phyloP scores from a whole-genome alignment of 2,888 invertebrate species.

The Leucozona laternaria region DNA sequence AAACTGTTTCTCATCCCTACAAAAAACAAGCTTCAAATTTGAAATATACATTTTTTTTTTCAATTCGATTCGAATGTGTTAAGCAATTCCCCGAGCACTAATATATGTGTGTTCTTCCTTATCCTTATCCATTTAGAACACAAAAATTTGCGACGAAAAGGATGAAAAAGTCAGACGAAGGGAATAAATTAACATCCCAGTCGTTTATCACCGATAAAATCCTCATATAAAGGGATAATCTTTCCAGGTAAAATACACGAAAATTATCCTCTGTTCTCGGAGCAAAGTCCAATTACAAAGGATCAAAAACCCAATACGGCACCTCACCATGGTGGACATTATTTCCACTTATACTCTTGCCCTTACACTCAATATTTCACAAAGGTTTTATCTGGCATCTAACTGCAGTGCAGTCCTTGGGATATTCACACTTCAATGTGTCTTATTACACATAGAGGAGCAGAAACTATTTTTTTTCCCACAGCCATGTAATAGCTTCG shows the following conservation, averaged over 20 bases:
- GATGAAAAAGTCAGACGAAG: neutral
- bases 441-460: neutral
- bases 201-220: neutral
- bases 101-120: no score
- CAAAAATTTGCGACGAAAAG: neutral
- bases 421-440: constrained; percentile 9
- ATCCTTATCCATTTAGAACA: no score
- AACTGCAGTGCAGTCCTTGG: constrained; percentile 24
- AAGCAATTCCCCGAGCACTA: no score
- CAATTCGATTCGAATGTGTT: no score
- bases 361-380: constrained; percentile 17
- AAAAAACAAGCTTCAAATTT: no score
- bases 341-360: constrained; percentile 7
- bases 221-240: neutral
- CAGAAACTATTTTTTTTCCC: neutral
- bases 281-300: constrained; percentile 24
- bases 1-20: no score
- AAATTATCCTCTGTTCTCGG: neutral
- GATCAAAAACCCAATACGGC: neutral
- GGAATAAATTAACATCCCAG: neutral
- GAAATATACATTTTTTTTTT: no score
- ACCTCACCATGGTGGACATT: neutral
- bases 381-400: constrained; percentile 14
- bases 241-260: constrained; percentile 18
- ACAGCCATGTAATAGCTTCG: neutral